Conservation (phyloP, 1,140 invertebrate genomes). For the Stegodyphus mimosarum region DNA sequence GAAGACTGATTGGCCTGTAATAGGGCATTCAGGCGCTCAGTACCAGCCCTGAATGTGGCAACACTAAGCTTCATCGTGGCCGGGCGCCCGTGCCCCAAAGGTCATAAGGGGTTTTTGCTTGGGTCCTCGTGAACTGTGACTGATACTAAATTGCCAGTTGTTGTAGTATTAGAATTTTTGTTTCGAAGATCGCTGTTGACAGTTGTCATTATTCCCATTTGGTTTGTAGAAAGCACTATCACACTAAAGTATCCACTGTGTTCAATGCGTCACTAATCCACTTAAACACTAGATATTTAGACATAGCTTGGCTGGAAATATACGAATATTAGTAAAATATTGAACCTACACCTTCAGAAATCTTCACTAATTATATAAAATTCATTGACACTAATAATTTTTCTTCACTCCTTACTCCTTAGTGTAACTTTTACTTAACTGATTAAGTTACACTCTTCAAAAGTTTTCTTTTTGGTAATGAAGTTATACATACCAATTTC, state of each 20-base stretch:
- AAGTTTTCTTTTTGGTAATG: too few relatives aligned
- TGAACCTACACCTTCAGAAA: background rate
- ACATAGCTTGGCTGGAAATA: background rate
- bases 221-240: background rate
- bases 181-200: background rate
- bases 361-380: background rate
- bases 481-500: too few relatives aligned
- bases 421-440: too few relatives aligned
- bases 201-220: slow-evolving; percentile 48
- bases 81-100: slow-evolving; percentile 37
- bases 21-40: slow-evolving; percentile 49
- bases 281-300: background rate
- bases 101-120: slow-evolving; percentile 13
- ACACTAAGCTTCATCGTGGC: slow-evolving; percentile 62
- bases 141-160: background rate
- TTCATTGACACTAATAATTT: background rate
- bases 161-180: background rate
- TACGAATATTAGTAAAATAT: background rate
- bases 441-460: too few relatives aligned
- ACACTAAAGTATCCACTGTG: too few relatives aligned
- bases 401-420: background rate
- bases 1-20: slow-evolving; percentile 32
- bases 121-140: background rate
- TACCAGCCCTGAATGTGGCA: slow-evolving; percentile 55
- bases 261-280: background rate